phyloP scores from a whole-genome alignment of 2,888 invertebrate genomes.

The Leucozona laternaria region DNA sequence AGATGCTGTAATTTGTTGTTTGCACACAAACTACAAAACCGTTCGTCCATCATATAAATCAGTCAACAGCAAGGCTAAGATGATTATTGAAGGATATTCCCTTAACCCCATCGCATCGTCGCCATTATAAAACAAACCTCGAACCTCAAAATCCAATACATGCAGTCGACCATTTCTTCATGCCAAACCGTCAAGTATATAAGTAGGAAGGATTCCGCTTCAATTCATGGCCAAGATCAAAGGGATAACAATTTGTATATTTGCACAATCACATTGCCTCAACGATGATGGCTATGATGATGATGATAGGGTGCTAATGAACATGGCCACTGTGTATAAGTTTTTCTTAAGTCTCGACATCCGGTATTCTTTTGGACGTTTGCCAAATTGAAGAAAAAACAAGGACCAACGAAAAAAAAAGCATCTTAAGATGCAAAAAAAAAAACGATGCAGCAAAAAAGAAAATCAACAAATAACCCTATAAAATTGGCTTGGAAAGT shows the following conservation, averaged over 20 bases:
- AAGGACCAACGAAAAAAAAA: background rate
- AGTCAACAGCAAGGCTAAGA: slow-evolving; percentile 59
- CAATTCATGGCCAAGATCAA: slow-evolving; percentile 70
- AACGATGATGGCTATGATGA: slow-evolving; percentile 50
- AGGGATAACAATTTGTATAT: slow-evolving; percentile 68
- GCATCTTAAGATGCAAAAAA: background rate
- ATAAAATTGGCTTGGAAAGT: background rate
- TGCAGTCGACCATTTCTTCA: slow-evolving; percentile 20
- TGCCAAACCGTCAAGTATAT: background rate
- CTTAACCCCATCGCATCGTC: background rate
- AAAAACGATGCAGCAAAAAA: slow-evolving; percentile 27
- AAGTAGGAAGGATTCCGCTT: slow-evolving; percentile 22
- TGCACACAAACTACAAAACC: slow-evolving; percentile 12
- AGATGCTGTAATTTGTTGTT: slow-evolving; percentile 55
- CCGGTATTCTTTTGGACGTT: slow-evolving; percentile 52
- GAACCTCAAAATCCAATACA: slow-evolving; percentile 5
- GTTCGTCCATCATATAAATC: slow-evolving; percentile 66
- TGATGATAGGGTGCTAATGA: slow-evolving; percentile 72
- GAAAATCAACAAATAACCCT: slow-evolving; percentile 12
- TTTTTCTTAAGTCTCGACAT: slow-evolving; percentile 59
- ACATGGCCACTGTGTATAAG: slow-evolving; percentile 68
- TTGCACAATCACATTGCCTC: slow-evolving; percentile 45
- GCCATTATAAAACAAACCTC: background rate
- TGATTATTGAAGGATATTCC: slow-evolving; percentile 47
- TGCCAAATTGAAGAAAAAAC: slow-evolving; percentile 46